Base-by-base conservation (phyloP, 1,140 invertebrate species). In the Dendroctonus ponderosae region DNA sequence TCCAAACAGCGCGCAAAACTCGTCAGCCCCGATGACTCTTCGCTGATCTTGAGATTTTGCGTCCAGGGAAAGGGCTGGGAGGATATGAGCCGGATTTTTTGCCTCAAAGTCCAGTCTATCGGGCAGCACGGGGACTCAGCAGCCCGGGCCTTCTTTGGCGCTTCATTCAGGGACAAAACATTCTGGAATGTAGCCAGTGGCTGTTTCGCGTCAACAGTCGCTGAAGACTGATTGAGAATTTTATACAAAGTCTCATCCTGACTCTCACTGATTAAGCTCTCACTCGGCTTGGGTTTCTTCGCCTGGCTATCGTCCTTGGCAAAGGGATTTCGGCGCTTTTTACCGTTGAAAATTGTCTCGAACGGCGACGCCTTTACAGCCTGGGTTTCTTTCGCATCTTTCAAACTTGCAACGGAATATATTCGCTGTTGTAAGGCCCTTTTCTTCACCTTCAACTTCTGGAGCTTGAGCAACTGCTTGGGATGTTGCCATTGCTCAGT, bases 81-180 rank as follows among this genome's bases (percentile, higher is more conserved):
- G n/a, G 91, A 93, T 78, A 91, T 88, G 63, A 97, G 85, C 66
- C 92, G 81, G 62, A 95, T 77, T 78, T 91, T 91, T 12, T 85
- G 89, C 78, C 93, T 95, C 5, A 97, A 80, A 7, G 90, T 88
- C 94, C 95, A 97, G 79, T 97, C 93, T 50, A 96, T 84, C 0
- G 90, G 89, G 46, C 92, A 75, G 70, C 79, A 78, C 9, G 75
- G 78, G 62, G 80, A 44, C 38, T 48, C 57, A 39, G 8, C 40
- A 11, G 15, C 11, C 15, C 15, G 11, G n/a, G 5, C 37, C 41
- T 26, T 52, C 68, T 43, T 73, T 64, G 58, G 79, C 76, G 14
- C 65, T 37, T 44, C 74, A 68, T 26, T 73, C 67, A 41, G 79
- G 12, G 77, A 77, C 7, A 86, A 72, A 38, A 83, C 74, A 73